Conservation (phyloP, 2,888 invertebrate genomes). For the Zaprionus lineosus region DNA sequence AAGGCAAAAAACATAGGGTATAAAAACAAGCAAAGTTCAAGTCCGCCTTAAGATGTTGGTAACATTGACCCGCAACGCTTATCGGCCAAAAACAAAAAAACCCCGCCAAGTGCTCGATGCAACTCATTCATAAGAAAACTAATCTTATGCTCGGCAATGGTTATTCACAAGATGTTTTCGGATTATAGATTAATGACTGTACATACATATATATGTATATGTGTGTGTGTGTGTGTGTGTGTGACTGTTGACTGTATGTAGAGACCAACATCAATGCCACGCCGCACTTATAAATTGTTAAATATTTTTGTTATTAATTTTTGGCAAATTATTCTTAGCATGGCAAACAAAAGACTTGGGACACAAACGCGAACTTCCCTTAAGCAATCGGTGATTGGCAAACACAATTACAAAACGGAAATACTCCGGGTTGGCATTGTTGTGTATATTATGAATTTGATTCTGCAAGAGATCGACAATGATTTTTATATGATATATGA, state of each 20-base stretch:
- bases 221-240: background rate
- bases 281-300: constrained; percentile 28
- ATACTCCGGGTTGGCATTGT: constrained; percentile 36
- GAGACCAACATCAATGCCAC: constrained; percentile 47
- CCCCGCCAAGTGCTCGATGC: constrained; percentile 12
- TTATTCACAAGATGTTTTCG: constrained; percentile 16
- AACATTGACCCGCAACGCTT: constrained; percentile 55
- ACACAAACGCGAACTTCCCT: constrained; percentile 43
- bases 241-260: background rate
- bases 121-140: constrained; percentile 35
- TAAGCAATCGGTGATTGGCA: constrained; percentile 42
- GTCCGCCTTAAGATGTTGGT: constrained; percentile 50
- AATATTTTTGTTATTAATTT: constrained; percentile 36
- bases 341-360: constrained; percentile 64
- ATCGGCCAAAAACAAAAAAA: constrained; percentile 17
- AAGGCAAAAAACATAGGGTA: constrained; percentile 5
- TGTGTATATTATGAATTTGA: constrained; percentile 3
- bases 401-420: constrained; percentile 67
- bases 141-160: background rate
- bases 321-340: constrained; percentile 55
- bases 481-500: constrained; percentile 33
- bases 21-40: constrained; percentile 63
- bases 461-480: constrained; percentile 42
- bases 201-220: constrained; percentile 3
- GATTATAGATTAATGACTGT: background rate